These are phyloP conservation scores for Lissonota sp. DNA, from an alignment of 2,888 invertebrate genomes.

Conservation along the genomic window DNA sequence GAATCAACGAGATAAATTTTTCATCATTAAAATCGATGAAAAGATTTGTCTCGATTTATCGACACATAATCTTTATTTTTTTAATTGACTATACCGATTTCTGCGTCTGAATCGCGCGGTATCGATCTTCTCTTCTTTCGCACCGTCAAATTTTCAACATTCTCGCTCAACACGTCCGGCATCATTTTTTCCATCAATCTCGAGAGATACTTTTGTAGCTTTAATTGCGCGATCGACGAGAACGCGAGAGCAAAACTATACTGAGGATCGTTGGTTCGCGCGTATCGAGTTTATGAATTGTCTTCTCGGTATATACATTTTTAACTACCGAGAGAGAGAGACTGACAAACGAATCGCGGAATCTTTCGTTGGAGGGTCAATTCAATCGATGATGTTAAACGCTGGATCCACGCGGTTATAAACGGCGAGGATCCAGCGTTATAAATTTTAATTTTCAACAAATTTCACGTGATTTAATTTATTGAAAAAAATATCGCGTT, in stretches of 20 bases:
- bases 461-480: no score
- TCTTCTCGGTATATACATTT: slow-evolving; percentile 43
- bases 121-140: slow-evolving; percentile 40
- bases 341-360: slow-evolving; percentile 9
- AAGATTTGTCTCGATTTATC: neutral
- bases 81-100: slow-evolving; percentile 42
- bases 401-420: no score
- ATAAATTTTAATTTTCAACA: no score
- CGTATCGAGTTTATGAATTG: slow-evolving; percentile 61
- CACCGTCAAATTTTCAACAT: slow-evolving; percentile 44
- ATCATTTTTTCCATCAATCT: slow-evolving; percentile 5
- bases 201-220: neutral
- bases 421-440: no score
- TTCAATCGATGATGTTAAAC: slow-evolving; percentile 56
- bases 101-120: slow-evolving; percentile 29
- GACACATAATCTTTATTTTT: slow-evolving; percentile 5
- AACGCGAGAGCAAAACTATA: slow-evolving; percentile 40
- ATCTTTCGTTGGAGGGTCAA: slow-evolving; percentile 56
- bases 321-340: slow-evolving; percentile 39
- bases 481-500: no score
- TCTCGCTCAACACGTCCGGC: slow-evolving; percentile 14
- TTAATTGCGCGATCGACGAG: slow-evolving; percentile 28
- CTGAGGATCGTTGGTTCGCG: slow-evolving; percentile 38
- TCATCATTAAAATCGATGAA: no score
- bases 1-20: neutral